These are phyloP conservation scores for Apogon hyalosoma DNA, from an alignment of 2,797 vertebrate species.

Conservation along the genomic window DNA sequence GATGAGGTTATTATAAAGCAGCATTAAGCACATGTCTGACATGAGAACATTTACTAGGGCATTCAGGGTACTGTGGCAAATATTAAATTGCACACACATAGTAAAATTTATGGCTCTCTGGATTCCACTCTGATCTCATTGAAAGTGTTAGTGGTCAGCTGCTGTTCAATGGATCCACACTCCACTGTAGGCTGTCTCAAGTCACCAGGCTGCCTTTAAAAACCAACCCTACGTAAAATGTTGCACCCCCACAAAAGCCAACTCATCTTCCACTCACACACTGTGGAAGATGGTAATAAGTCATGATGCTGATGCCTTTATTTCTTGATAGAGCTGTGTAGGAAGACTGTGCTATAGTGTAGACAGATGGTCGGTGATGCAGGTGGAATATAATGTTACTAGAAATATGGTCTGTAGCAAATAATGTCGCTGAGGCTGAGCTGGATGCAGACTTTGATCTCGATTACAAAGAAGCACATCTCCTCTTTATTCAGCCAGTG, in stretches of 20 bases:
- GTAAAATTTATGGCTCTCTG: not conserved
- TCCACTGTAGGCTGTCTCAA: conserved; percentile 44
- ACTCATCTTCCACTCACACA: conserved; percentile 45
- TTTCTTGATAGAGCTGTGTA: conserved; percentile 60
- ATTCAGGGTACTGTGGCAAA: not conserved
- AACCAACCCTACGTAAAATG: conserved; percentile 41
- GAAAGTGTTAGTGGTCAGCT: conserved; percentile 19
- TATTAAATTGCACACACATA: conserved; percentile 3
- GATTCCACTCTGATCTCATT: conserved; percentile 11
- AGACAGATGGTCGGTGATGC: conserved; percentile 31
- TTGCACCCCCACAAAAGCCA: conserved; percentile 66
- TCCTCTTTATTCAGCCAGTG: conserved; percentile 29
- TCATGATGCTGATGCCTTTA: conserved; percentile 43
- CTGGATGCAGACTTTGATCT: conserved; percentile 48
- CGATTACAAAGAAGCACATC: conserved; percentile 18
- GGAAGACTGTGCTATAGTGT: conserved; percentile 53
- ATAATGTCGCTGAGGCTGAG: conserved; percentile 6
- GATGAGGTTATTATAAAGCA: no score
- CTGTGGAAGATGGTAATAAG: conserved; percentile 56
- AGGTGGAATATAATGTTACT: conserved; percentile 46
- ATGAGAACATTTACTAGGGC: not conserved
- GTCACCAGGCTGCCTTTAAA: conserved; percentile 36
- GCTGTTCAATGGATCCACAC: conserved; percentile 19
- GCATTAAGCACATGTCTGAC: no score
- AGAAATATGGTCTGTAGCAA: conserved; percentile 15